Evolutionary conservation across 1,140 invertebrate species (phyloP).

Genomic region (Amyelois transitella): DNA sequence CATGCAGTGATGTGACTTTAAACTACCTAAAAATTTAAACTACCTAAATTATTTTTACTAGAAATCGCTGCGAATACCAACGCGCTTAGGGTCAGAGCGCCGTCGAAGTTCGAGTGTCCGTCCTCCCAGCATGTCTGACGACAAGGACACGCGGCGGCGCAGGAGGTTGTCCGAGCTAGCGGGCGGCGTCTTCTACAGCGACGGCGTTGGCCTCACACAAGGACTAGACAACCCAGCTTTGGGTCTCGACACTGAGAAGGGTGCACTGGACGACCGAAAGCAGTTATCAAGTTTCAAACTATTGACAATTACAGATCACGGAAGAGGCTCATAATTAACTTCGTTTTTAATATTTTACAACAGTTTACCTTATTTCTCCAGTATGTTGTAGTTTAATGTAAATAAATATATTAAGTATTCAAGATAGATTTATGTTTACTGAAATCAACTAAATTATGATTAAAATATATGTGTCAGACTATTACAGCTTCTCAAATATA

Average conservation of each 20-base stretch:
- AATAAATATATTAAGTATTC: not conserved
- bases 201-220: constrained; percentile 34
- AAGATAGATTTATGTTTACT: too few species aligned
- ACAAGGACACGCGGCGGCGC: constrained; percentile 57
- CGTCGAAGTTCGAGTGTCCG: constrained; percentile 61
- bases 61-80: constrained; percentile 48
- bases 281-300: constrained; percentile 39
- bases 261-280: constrained; percentile 30
- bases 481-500: too few species aligned
- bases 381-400: not conserved
- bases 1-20: too few species aligned
- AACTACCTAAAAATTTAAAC: too few species aligned
- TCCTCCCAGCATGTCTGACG: constrained; percentile 51
- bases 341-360: not conserved
- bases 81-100: constrained; percentile 46
- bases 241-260: constrained; percentile 47
- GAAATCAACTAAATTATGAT: too few species aligned
- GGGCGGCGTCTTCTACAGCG: constrained; percentile 66
- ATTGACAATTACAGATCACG: constrained; percentile 7
- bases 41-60: constrained; percentile 14
- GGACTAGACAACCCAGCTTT: constrained; percentile 54
- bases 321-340: not conserved
- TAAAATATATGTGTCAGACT: too few species aligned
- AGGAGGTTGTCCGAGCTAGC: constrained; percentile 60
- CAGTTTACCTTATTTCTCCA: not conserved